These are phyloP conservation scores for Punctoribates punctum DNA, from an alignment of 2,888 invertebrate genomes.

Conservation along the genomic window DNA sequence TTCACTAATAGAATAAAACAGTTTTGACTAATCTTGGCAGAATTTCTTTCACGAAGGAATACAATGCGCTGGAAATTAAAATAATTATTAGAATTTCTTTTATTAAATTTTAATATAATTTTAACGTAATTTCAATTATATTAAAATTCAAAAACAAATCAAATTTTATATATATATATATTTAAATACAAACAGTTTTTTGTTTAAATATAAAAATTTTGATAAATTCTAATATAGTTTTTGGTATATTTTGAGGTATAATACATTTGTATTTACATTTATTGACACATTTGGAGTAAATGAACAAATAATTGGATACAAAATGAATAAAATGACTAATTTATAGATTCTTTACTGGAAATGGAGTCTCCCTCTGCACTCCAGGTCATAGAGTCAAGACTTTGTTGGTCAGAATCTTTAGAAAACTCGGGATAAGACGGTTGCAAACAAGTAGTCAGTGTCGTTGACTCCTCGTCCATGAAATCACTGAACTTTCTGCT, in stretches of 20 bases:
- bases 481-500: constrained; percentile 44
- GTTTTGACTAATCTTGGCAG: too few species aligned
- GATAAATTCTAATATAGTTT: not conserved
- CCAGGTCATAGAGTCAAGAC: constrained; percentile 40
- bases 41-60: too few species aligned
- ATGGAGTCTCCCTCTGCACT: constrained; percentile 35
- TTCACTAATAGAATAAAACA: too few species aligned
- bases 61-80: too few species aligned
- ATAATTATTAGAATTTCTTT: too few species aligned
- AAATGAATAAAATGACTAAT: not conserved
- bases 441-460: constrained; percentile 47
- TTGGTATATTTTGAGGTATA: not conserved
- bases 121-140: too few species aligned
- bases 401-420: constrained; percentile 22
- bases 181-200: constrained; percentile 31
- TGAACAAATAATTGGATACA: not conserved
- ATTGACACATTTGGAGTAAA: not conserved
- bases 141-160: not conserved
- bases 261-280: constrained; percentile 35
- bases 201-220: constrained; percentile 11
- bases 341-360: constrained; percentile 26
- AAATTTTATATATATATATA: constrained; percentile 1
- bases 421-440: constrained; percentile 47
- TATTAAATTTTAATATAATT: too few species aligned
- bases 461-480: constrained; percentile 47